Percentiles rank a stretch among this genome's conserved stretches.
These are phyloP conservation scores for Sepiola atlantica DNA, from an alignment of 2,888 invertebrate genomes.

Conservation along the genomic window DNA sequence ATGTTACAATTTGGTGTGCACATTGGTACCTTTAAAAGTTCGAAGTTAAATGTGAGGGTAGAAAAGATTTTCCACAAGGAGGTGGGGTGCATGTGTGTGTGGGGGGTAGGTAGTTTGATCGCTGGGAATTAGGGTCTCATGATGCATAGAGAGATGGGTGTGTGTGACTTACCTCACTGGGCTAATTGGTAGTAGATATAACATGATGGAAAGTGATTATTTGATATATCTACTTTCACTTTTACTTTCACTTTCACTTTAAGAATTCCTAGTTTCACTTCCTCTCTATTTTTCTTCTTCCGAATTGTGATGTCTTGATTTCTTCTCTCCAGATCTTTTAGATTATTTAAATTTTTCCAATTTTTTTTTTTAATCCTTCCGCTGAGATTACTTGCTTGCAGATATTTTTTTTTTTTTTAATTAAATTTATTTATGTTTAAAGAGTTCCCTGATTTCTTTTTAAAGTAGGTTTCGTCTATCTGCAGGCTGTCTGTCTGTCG, in stretches of 20 bases:
- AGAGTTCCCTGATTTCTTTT: neutral
- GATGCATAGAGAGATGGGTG: slow-evolving; percentile 14
- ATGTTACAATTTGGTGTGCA: neutral
- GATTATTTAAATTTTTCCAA: too few relatives aligned
- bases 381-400: neutral
- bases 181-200: slow-evolving; percentile 19
- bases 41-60: neutral
- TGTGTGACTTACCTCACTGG: slow-evolving; percentile 32
- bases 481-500: neutral
- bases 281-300: neutral
- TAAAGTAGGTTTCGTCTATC: neutral
- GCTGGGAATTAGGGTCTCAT: neutral
- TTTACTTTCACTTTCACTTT: neutral
- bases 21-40: neutral
- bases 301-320: neutral
- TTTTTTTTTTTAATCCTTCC: neutral
- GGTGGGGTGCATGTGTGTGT: neutral
- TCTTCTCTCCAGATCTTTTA: neutral
- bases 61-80: too few relatives aligned
- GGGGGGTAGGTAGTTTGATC: neutral
- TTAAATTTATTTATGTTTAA: neutral
- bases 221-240: slow-evolving; percentile 18
- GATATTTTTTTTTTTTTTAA: neutral
- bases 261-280: neutral
- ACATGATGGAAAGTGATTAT: slow-evolving; percentile 6